phyloP scores from a whole-genome alignment of 2,888 invertebrate species.

The Gastracanthus pulcherrimus region DNA sequence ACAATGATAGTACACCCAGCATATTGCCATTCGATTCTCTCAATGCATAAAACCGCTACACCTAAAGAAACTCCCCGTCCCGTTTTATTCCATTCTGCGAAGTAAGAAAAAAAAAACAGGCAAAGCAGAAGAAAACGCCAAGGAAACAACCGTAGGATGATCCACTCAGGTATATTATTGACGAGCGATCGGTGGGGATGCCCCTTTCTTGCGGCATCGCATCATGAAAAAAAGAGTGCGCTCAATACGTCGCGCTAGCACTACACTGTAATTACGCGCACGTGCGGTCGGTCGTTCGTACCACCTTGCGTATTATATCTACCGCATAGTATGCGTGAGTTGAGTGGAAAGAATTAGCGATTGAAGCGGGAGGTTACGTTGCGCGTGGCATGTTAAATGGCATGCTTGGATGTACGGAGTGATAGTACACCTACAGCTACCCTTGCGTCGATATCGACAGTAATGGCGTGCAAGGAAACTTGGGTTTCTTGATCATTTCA shows the following conservation, averaged over 20 bases:
- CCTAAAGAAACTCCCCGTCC: not conserved
- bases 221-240: not conserved
- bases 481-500: no score
- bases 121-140: not conserved
- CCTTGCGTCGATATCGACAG: no score
- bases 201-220: not conserved
- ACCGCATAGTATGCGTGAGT: no score
- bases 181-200: not conserved
- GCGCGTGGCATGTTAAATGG: no score
- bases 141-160: not conserved
- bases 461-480: no score
- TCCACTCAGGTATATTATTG: not conserved
- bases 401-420: no score
- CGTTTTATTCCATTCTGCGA: not conserved
- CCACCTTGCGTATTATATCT: no score
- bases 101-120: no score
- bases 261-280: not conserved
- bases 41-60: not conserved
- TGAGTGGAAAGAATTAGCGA: no score
- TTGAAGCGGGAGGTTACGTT: no score
- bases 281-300: no score
- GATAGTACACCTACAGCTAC: no score
- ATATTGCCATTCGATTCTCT: not conserved
- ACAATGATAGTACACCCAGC: not conserved
- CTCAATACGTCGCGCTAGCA: not conserved